phyloP scores from a whole-genome alignment of 2,888 invertebrate genomes.

The Phania funesta region DNA sequence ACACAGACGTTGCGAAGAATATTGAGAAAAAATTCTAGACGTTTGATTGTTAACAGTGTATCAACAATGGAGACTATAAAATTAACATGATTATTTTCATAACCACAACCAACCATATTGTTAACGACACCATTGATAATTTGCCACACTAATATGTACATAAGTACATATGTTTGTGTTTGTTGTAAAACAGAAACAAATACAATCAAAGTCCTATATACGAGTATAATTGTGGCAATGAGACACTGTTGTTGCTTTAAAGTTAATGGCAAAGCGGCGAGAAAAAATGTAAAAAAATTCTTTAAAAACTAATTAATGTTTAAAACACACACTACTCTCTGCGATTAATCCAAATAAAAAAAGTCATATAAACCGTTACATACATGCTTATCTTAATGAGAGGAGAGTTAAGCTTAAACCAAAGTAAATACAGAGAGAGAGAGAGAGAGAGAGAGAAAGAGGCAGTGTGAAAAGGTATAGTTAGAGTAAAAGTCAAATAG shows the following conservation, averaged over 20 bases:
- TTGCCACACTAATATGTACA: not conserved
- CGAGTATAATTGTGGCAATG: conserved; percentile 31
- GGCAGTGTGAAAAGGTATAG: not conserved
- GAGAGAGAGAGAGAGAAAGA: not conserved
- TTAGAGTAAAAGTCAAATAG: not conserved
- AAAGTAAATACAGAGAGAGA: too few species aligned
- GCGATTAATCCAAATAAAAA: not conserved
- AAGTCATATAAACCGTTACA: conserved; percentile 8
- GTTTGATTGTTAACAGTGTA: not conserved
- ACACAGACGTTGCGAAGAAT: not conserved
- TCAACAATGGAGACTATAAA: not conserved
- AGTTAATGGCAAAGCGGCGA: conserved; percentile 1
- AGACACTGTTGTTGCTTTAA: conserved; percentile 29
- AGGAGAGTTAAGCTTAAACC: not conserved
- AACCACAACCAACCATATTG: not conserved
- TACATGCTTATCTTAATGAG: not conserved
- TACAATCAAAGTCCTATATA: not conserved
- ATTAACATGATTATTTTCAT: not conserved
- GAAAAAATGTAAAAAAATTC: not conserved
- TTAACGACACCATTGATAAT: not conserved
- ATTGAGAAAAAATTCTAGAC: not conserved
- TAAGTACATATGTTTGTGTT: not conserved
- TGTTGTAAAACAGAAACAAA: not conserved
- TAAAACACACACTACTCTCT: not conserved
- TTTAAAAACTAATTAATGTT: conserved; percentile 60